Evolutionary conservation across 2,797 vertebrate genomes (phyloP).

Genomic region (Micropoecilia bifurca): DNA sequence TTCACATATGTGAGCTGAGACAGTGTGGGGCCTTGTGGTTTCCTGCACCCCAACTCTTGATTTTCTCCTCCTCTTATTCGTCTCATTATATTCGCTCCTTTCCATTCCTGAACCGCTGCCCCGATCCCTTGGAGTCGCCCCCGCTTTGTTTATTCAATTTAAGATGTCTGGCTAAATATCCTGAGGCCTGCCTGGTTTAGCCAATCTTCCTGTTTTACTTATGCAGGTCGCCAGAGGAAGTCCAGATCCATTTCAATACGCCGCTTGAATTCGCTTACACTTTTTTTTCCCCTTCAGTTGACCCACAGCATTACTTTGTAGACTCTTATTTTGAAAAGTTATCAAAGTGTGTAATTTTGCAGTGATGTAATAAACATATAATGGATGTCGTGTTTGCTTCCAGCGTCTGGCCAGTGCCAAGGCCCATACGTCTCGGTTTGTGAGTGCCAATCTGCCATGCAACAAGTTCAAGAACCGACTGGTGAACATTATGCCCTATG

Average conservation of each 20-base stretch:
- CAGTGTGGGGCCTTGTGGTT: conserved; percentile 80
- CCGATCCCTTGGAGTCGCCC: conserved; percentile 36
- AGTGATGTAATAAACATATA: neutral
- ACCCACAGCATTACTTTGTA: neutral
- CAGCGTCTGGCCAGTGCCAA: conserved; percentile 97
- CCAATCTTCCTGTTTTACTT: conserved; percentile 59
- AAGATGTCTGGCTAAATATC: conserved; percentile 66
- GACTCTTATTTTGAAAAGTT: neutral
- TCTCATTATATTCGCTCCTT: conserved; percentile 51
- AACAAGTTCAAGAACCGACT: conserved; percentile 99
- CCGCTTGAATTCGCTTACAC: conserved; percentile 29
- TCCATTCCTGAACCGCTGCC: conserved; percentile 38
- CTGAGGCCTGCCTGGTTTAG: conserved; percentile 46
- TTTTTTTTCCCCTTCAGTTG: neutral
- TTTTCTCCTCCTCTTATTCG: conserved; percentile 59
- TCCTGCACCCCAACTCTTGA: conserved; percentile 64
- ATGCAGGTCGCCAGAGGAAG: conserved; percentile 44
- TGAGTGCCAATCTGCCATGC: conserved; percentile 99
- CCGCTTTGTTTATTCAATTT: conserved; percentile 64
- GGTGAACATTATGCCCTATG: conserved; percentile 99
- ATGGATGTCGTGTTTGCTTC: conserved; percentile 16
- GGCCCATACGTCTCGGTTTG: conserved; percentile 97
- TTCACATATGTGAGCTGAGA: conserved; percentile 74
- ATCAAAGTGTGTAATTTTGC: neutral
- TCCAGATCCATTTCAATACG: conserved; percentile 43